These are phyloP conservation scores for Gopherus evgoodei DNA, from an alignment of 2,113 vertebrate species.

Conservation along the genomic window DNA sequence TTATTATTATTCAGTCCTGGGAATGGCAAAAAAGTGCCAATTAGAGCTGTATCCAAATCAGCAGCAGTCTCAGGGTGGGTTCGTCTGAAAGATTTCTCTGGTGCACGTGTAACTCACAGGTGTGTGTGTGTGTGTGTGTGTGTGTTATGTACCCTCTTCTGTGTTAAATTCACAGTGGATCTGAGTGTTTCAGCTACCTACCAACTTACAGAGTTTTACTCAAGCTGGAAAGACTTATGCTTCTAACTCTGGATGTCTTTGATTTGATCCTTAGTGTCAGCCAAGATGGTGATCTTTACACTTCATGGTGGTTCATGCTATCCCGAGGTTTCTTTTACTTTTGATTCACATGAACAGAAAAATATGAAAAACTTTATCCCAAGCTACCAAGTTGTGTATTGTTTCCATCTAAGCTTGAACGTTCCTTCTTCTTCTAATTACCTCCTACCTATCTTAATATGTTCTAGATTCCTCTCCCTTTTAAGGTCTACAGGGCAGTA, in stretches of 20 bases:
- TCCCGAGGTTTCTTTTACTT: background rate
- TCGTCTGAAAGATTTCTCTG: background rate
- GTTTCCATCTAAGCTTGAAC: background rate
- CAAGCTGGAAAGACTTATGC: background rate
- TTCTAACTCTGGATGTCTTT: background rate
- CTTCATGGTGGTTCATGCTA: background rate
- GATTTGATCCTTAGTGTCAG: background rate
- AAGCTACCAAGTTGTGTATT: background rate
- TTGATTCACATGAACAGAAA: background rate
- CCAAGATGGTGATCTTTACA: background rate
- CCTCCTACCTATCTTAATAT: background rate
- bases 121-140: background rate
- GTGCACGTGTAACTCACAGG: fast-evolving
- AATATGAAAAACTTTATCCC: no score
- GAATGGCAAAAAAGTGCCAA: background rate
- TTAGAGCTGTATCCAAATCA: background rate
- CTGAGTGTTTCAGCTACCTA: background rate
- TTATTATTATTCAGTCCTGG: constrained; percentile 5
- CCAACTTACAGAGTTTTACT: background rate
- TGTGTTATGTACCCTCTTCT: background rate
- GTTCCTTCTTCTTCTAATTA: background rate
- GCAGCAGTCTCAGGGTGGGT: background rate
- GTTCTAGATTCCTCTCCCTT: background rate
- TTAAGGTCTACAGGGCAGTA: background rate
- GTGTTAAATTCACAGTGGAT: background rate